Conservation (phyloP, 2,888 invertebrate species). For the Drosophila aldrichi region DNA sequence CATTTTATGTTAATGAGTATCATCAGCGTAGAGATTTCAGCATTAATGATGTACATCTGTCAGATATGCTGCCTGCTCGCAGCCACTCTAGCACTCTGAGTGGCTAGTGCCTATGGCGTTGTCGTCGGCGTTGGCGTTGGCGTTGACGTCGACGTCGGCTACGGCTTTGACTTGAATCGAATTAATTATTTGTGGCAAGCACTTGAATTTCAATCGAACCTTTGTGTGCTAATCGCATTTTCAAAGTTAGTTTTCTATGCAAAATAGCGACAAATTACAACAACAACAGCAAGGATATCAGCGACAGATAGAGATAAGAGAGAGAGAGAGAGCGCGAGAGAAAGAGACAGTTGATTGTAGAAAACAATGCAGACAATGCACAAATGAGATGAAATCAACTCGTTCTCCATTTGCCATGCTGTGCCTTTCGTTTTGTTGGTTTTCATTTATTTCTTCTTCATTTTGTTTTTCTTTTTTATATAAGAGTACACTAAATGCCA, state of each 20-base stretch:
- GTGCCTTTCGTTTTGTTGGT: constrained; percentile 23
- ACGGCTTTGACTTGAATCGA: constrained; percentile 28
- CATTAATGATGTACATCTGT: constrained; percentile 44
- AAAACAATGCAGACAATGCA: constrained; percentile 31
- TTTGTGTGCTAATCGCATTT: constrained; percentile 69
- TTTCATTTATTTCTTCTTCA: constrained; percentile 8
- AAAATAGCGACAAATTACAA: constrained; percentile 67
- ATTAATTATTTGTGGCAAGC: constrained; percentile 72
- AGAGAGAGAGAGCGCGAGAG: neutral
- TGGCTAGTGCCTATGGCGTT: constrained; percentile 10
- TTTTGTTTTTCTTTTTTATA: neutral
- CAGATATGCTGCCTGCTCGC: constrained; percentile 22
- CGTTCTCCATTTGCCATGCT: constrained; percentile 31
- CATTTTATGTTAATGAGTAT: constrained; percentile 77
- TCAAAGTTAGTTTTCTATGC: constrained; percentile 64
- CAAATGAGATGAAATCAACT: constrained; percentile 37
- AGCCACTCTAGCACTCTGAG: neutral
- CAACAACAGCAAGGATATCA: constrained; percentile 32
- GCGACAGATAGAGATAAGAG: constrained; percentile 1
- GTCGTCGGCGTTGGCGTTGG: constrained; percentile 1
- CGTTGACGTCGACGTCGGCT: neutral
- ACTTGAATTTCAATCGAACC: constrained; percentile 74
- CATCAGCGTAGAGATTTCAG: constrained; percentile 69
- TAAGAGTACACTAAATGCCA: constrained; percentile 43
- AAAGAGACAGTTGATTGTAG: neutral